Evolutionary conservation across 2,113 vertebrate genomes (phyloP).

Genomic region (Mirza zaza): DNA sequence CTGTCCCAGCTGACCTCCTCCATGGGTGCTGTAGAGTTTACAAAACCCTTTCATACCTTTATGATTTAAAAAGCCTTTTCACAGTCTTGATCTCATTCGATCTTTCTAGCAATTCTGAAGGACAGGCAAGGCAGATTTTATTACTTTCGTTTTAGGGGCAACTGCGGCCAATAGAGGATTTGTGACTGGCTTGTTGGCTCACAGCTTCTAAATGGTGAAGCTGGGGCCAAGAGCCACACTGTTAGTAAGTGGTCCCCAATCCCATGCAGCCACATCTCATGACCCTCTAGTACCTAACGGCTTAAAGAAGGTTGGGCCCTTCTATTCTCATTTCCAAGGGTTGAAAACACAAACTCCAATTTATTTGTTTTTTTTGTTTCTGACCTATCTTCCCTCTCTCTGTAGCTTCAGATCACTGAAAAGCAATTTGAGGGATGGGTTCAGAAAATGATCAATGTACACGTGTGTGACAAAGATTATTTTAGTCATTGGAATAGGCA

Average conservation of each 20-base stretch:
- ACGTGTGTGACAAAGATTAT: not conserved
- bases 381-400: not conserved
- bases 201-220: not conserved
- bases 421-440: not conserved
- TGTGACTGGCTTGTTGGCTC: not conserved
- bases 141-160: not conserved
- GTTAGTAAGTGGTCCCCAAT: not conserved
- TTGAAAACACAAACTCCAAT: not conserved
- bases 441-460: not conserved
- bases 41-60: not conserved
- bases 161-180: not conserved
- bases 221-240: not conserved
- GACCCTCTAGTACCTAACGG: no score
- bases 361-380: not conserved
- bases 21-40: not conserved
- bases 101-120: not conserved
- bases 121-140: not conserved
- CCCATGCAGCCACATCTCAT: not conserved
- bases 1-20: not conserved
- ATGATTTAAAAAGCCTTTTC: not conserved
- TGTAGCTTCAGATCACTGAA: conserved; percentile 4
- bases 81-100: not conserved
- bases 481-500: not conserved
- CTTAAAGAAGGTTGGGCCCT: not conserved
- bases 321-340: not conserved